These are phyloP conservation scores for Metacarcinus magister DNA, from an alignment of 2,888 invertebrate species.

Conservation along the genomic window DNA sequence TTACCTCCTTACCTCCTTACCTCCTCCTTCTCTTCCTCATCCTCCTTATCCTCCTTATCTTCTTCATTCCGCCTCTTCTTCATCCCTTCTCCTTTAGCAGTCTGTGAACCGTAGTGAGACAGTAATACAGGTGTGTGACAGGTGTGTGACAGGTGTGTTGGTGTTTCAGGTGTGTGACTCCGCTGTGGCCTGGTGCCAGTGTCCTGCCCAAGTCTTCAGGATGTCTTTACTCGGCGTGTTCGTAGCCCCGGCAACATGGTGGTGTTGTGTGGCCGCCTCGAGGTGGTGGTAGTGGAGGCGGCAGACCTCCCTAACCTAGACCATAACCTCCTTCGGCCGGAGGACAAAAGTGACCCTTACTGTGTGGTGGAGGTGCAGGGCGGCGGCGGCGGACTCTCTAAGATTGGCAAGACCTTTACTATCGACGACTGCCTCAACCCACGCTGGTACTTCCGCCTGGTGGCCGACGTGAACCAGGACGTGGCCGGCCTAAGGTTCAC, in stretches of 20 bases:
- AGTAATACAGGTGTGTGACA: background rate
- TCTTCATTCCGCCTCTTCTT: background rate
- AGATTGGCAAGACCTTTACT: constrained; percentile 81
- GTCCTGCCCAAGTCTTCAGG: background rate
- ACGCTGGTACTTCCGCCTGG: constrained; percentile 81
- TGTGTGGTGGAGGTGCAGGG: constrained; percentile 80
- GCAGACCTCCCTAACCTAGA: constrained; percentile 82
- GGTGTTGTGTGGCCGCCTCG: constrained; percentile 82
- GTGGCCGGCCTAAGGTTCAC: constrained; percentile 79
- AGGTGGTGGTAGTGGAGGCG: constrained; percentile 82
- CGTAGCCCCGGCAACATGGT: constrained; percentile 80
- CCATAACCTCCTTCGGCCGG: constrained; percentile 76
- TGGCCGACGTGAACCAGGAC: constrained; percentile 79
- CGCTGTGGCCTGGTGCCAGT: background rate
- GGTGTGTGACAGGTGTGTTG: background rate
- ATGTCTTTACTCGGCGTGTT: constrained; percentile 28
- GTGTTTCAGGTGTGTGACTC: background rate
- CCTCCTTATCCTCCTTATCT: background rate
- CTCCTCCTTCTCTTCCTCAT: background rate
- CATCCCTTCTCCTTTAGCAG: background rate
- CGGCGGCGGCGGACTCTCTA: constrained; percentile 74
- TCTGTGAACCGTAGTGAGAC: background rate
- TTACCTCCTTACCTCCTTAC: background rate
- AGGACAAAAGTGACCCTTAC: constrained; percentile 82
- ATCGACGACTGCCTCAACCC: constrained; percentile 82